Conservation (phyloP, 2,888 invertebrate species). For the Dioctria linearis region DNA sequence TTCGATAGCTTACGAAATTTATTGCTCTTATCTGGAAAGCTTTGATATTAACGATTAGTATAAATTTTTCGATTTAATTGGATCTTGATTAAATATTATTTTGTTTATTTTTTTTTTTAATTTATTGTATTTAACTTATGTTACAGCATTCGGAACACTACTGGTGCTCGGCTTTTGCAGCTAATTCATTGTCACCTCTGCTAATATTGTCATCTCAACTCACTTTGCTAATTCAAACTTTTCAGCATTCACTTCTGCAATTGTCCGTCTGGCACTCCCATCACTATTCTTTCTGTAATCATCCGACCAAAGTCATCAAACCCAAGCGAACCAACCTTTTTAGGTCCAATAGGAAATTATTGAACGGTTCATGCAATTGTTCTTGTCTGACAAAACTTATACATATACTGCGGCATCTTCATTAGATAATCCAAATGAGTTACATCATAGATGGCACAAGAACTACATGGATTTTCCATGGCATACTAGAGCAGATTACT, state of each 20-base stretch:
- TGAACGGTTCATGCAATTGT: constrained; percentile 40
- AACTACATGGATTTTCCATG: too few relatives aligned
- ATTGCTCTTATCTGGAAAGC: constrained; percentile 1
- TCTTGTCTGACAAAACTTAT: constrained; percentile 5
- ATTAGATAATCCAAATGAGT: constrained; percentile 11
- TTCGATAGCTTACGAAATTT: constrained; percentile 33
- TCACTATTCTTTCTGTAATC: constrained; percentile 41
- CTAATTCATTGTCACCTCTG: constrained; percentile 10
- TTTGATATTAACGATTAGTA: constrained; percentile 17
- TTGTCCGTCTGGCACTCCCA: constrained; percentile 6
- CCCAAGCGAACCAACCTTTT: constrained; percentile 40
- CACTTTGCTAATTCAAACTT: background rate
- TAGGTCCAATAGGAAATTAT: constrained; percentile 47
- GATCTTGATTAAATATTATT: too few relatives aligned
- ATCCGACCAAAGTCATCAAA: constrained; percentile 34
- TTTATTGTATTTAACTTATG: background rate
- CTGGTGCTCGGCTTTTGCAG: constrained; percentile 11
- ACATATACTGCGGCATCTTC: constrained; percentile 4
- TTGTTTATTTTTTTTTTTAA: background rate
- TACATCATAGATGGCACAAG: background rate
- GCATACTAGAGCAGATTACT: too few relatives aligned
- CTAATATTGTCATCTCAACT: constrained; percentile 40
- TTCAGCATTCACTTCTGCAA: constrained; percentile 5
- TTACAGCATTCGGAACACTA: background rate
- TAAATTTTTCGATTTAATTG: background rate